phyloP scores from a whole-genome alignment of 2,113 vertebrate species.

The Aspidoscelis tigris region DNA sequence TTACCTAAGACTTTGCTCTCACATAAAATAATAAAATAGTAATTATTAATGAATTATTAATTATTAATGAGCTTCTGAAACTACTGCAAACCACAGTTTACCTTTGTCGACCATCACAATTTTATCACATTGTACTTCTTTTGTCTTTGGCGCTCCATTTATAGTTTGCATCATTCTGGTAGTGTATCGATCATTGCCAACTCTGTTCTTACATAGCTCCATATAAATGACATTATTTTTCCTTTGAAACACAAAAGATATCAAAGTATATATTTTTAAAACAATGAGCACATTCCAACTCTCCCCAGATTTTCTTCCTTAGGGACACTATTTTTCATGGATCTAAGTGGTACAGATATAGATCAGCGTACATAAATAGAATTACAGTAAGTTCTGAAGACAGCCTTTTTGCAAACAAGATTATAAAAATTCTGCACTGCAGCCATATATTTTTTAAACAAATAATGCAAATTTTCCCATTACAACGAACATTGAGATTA shows the following conservation, averaged over 20 bases:
- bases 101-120: constrained; percentile 81
- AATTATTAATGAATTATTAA: no score
- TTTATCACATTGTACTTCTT: constrained; percentile 83
- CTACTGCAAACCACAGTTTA: constrained; percentile 48
- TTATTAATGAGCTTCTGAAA: neutral
- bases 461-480: neutral
- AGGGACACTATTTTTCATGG: neutral
- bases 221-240: constrained; percentile 76
- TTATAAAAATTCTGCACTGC: neutral
- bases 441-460: neutral
- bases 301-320: neutral
- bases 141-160: constrained; percentile 80
- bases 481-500: neutral
- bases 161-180: constrained; percentile 87
- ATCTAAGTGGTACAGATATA: neutral
- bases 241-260: constrained; percentile 68
- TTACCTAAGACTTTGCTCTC: neutral
- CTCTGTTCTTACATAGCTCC: constrained; percentile 77
- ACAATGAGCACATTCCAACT: neutral
- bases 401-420: neutral
- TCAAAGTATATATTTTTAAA: neutral
- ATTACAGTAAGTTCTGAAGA: neutral
- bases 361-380: neutral
- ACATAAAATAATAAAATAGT: neutral
- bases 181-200: constrained; percentile 78